Evolutionary conservation across 2,797 vertebrate species (phyloP).

Genomic region (Brachyrhaphis roseni): DNA sequence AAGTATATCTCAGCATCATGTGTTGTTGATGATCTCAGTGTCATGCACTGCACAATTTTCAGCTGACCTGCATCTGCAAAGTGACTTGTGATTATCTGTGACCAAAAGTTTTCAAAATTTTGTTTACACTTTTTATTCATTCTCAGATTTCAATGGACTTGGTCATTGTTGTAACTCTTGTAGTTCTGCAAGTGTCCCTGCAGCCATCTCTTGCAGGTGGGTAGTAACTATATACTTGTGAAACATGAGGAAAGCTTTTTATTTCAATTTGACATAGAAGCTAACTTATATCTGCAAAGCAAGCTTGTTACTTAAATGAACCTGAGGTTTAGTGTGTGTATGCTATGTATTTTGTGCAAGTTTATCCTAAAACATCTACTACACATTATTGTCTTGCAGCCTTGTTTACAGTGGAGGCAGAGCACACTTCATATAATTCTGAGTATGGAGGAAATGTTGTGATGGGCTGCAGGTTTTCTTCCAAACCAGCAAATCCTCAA

Average conservation of each 20-base stretch:
- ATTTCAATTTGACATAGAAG: not conserved
- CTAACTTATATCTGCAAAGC: not conserved
- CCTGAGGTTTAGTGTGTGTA: not conserved
- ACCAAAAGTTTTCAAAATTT: not conserved
- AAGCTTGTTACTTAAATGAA: not conserved
- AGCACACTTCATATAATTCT: conserved; percentile 67
- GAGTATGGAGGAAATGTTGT: conserved; percentile 80
- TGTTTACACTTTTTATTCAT: not conserved
- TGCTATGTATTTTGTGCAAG: not conserved
- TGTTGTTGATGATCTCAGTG: not conserved
- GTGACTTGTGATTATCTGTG: conserved; percentile 13
- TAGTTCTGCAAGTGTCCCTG: conserved; percentile 57
- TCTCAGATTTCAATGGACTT: conserved; percentile 70
- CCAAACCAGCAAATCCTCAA: conserved; percentile 41
- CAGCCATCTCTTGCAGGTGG: conserved; percentile 66
- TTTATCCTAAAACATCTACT: not conserved
- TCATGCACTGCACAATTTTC: not conserved
- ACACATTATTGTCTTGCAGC: conserved; percentile 63
- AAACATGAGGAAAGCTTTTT: not conserved
- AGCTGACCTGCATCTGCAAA: conserved; percentile 9
- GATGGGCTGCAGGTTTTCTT: conserved; percentile 88
- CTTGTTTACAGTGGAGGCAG: conserved; percentile 85
- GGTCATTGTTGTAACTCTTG: conserved; percentile 46
- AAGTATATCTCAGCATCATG: not conserved
- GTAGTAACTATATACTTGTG: not conserved